Base-by-base conservation (phyloP, 2,888 invertebrate species). In the Tuberolachnus salignus region DNA sequence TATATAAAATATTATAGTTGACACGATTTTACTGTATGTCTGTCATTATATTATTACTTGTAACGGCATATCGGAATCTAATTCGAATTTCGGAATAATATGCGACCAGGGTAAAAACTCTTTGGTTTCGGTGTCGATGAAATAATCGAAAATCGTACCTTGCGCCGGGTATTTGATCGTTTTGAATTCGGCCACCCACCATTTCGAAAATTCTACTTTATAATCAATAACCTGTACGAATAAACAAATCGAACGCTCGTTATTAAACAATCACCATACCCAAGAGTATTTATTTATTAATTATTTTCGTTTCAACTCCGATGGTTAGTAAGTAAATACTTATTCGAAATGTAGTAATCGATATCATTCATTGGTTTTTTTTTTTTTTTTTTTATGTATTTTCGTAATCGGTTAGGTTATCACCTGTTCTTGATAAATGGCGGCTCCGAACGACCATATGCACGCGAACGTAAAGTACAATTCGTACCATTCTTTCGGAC, bases 361-460 rank as follows among this genome's bases (percentile, higher is more conserved):
- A n/a, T n/a, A n/a, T n/a, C n/a, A n/a, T n/a, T n/a, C n/a, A n/a
- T n/a, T n/a, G 0, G 10, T 26, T 59, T 26, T 59, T 26, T n/a
- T 26, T 16, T 14, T 10, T 59, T 16, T 3, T 16, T 3, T 10
- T n/a, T n/a, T 6, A 23, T 14, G 13, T 23, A 1, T 6, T 55
- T n/a, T n/a, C n/a, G 6, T 14, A 9, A 57, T 26, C n/a, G 8
- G n/a, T n/a, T n/a, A n/a, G n/a, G n/a, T 59, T 34, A 26, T 71
- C n/a, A 83, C 83, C 82, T 83, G 83, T 80, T 97, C 98, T 85
- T 97, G 97, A 86, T 94, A 97, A 91, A 97, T 93, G 34, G 95
- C 93, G n/a, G 97, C 95, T 26, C 98, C 98, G 87, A 98, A 98
- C 0, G 97, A 97, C 97, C 98, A 98, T 82, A 98, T 92, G 83